These are phyloP conservation scores for Hippolais icterina DNA, from an alignment of 2,113 vertebrate species.

Conservation along the genomic window DNA sequence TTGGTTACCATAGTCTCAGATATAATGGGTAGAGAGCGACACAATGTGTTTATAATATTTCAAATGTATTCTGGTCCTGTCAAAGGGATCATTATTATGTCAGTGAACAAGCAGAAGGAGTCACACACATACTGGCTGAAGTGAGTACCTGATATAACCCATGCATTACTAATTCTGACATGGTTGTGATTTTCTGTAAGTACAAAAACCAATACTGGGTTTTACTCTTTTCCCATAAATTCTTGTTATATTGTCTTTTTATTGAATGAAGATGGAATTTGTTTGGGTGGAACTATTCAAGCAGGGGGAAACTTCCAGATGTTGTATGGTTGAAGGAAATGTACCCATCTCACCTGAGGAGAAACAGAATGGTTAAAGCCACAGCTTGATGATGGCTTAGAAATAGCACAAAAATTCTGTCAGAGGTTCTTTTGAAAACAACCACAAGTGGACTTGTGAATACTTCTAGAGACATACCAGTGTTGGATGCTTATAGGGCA, in stretches of 20 bases:
- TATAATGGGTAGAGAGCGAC: fast-evolving
- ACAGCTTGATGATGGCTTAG: not conserved
- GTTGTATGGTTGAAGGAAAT: not conserved
- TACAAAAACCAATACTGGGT: fast-evolving
- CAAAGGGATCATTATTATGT: not conserved
- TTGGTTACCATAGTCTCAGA: not conserved
- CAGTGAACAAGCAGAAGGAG: not conserved
- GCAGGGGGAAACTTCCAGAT: fast-evolving
- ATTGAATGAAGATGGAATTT: not conserved
- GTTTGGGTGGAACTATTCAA: not conserved
- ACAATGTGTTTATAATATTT: not conserved
- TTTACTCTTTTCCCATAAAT: not conserved
- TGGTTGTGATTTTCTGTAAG: not conserved
- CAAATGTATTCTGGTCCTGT: not conserved
- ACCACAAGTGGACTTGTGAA: not conserved
- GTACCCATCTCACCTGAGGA: not conserved
- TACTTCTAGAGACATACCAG: not conserved
- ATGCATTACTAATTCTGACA: not conserved
- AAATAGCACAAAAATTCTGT: not conserved
- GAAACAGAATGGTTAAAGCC: not conserved
- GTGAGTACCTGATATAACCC: not conserved
- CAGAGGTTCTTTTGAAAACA: not conserved
- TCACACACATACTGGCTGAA: not conserved
- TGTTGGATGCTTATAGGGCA: not conserved
- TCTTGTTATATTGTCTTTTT: not conserved